Conservation (phyloP, 2,888 invertebrate species). For the Netelia inedita region DNA sequence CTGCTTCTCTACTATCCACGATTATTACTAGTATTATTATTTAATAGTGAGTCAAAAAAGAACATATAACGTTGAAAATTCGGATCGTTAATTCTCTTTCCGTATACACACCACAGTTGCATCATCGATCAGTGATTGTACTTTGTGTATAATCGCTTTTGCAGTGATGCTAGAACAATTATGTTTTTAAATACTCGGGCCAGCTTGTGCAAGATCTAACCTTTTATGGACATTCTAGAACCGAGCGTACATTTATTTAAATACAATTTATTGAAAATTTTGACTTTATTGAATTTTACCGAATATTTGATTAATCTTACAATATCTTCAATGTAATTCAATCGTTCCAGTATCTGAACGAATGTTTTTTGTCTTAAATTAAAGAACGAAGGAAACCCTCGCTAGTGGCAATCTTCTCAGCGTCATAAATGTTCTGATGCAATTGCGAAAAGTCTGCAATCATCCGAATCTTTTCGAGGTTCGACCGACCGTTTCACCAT, state of each 20-base stretch:
- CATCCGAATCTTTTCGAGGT: constrained; percentile 99
- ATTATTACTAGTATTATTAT: too few species aligned
- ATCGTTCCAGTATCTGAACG: background rate
- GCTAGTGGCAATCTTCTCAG: constrained; percentile 96
- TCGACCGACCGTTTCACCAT: constrained; percentile 97
- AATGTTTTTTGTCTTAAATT: constrained; percentile 69
- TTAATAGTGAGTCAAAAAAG: background rate
- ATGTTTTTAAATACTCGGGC: constrained; percentile 73
- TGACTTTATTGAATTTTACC: constrained; percentile 11
- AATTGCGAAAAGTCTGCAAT: constrained; percentile 98
- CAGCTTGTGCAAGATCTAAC: constrained; percentile 80
- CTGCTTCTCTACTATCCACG: too few species aligned
- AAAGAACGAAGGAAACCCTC: constrained; percentile 96
- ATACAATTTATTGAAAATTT: constrained; percentile 34
- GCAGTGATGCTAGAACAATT: constrained; percentile 81
- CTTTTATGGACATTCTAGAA: constrained; percentile 74
- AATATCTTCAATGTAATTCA: background rate
- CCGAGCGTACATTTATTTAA: constrained; percentile 70
- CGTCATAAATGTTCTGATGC: constrained; percentile 98
- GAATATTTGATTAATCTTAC: constrained; percentile 12
- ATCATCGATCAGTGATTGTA: constrained; percentile 73
- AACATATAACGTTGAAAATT: background rate
- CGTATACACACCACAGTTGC: constrained; percentile 19
- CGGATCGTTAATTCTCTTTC: background rate
- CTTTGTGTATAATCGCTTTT: constrained; percentile 73